Evolutionary conservation across 2,113 vertebrate species (phyloP).

Genomic region (Elephas maximus): DNA sequence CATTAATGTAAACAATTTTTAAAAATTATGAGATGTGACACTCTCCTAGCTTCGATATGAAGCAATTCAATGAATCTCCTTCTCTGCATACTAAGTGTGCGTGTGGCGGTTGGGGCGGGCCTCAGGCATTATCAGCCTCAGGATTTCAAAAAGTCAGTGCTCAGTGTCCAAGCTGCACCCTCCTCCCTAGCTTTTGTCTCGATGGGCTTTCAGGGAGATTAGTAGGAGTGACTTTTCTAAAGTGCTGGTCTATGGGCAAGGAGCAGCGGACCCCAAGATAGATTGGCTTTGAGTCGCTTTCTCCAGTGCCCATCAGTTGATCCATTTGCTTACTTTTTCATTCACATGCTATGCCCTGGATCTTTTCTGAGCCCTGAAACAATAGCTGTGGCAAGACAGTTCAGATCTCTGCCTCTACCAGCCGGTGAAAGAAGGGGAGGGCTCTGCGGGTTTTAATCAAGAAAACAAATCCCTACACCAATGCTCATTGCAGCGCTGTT

Average conservation of each 20-base stretch:
- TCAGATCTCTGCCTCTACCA: background rate
- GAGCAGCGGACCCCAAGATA: background rate
- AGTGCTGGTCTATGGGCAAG: background rate
- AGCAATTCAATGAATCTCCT: constrained; percentile 30
- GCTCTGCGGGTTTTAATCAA: background rate
- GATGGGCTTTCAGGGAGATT: rapidly evolving
- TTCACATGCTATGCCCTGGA: background rate
- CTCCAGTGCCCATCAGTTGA: rapidly evolving
- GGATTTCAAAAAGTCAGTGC: too few species aligned
- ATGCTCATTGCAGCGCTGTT: too few species aligned
- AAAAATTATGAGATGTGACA: constrained; percentile 65
- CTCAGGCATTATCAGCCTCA: too few species aligned
- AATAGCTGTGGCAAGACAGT: rapidly evolving
- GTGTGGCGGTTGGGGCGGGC: rapidly evolving
- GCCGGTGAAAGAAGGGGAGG: background rate
- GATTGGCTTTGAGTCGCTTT: background rate
- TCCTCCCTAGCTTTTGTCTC: background rate
- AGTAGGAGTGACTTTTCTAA: rapidly evolving
- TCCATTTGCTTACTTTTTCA: background rate
- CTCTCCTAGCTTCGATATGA: constrained; percentile 76
- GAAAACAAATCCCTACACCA: background rate
- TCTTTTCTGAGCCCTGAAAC: background rate
- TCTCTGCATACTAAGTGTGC: background rate
- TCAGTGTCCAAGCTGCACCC: rapidly evolving
- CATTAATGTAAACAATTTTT: constrained; percentile 79